Percentiles rank a stretch among this genome's conserved stretches.
phyloP scores from a whole-genome alignment of 1,140 invertebrate species.

The Diachasmimorpha longicaudata region DNA sequence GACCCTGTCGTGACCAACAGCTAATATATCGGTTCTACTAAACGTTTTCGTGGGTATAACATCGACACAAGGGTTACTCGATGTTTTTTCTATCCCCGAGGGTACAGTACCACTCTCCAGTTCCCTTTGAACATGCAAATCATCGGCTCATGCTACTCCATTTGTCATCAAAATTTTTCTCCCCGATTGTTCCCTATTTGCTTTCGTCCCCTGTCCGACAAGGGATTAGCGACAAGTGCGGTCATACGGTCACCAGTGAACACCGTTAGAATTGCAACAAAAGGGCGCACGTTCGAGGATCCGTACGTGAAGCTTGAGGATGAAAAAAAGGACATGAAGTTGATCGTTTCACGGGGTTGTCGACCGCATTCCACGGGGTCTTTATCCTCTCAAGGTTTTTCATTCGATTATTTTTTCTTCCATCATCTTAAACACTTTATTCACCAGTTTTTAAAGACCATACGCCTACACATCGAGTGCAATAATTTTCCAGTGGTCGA shows the following conservation, averaged over 20 bases:
- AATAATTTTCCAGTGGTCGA: background rate
- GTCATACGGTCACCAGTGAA: background rate
- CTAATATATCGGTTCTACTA: constrained; percentile 55
- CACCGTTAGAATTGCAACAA: background rate
- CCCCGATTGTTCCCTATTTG: background rate
- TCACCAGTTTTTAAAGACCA: background rate
- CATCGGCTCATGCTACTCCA: background rate
- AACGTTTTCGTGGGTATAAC: constrained; percentile 49
- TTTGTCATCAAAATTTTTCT: background rate
- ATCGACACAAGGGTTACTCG: constrained; percentile 31
- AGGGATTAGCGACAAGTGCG: background rate
- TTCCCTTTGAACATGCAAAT: constrained; percentile 10
- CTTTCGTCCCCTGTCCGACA: background rate
- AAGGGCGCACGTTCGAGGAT: background rate
- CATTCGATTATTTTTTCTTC: background rate
- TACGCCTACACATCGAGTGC: background rate
- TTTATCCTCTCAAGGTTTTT: constrained; percentile 9
- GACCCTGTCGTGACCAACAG: constrained; percentile 57
- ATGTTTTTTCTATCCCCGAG: background rate
- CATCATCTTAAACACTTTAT: background rate
- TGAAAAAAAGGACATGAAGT: background rate
- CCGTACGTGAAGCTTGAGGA: background rate
- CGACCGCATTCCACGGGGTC: constrained; percentile 11
- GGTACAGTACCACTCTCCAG: background rate
- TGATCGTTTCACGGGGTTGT: constrained; percentile 2